Evolutionary conservation across 2,888 invertebrate species (phyloP), one percentile per base, ranked within the genome.

Genomic region (Anarsia innoxiella): DNA sequence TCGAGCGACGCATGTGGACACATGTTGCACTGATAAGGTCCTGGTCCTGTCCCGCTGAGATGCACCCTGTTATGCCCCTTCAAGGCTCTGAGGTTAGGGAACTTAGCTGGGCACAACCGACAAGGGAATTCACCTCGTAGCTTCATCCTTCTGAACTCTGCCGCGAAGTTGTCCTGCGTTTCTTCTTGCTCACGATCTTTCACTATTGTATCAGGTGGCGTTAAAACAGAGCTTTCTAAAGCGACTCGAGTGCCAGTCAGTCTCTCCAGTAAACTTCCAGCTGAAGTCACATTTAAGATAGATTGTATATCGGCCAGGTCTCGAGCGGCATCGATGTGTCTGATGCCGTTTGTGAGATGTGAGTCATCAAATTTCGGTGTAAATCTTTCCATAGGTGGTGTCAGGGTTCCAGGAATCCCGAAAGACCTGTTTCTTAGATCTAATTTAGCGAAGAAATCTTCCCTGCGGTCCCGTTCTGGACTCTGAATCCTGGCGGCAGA

Each of bases 31-130:
- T 93, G 90, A 71, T 95, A 97, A 1, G 95, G 94, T 1, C 93
- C 92, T 0, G 90, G 88, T 0, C 89, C 90, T 1, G 90, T 91
- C 0, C 92, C 90, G 40, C 91, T 91, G 47, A 95, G 86, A 68
- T 96, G 96, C 1, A 92, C 91, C 36, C 95, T 88, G 63, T 95
- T 95, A 71, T 96, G 96, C 0, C 96, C 95, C 70, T 97, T 97
- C 13, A 97, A 80, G 1, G 96, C 95, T 33, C 96, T 88, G 23
- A 96, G 82, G 63, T 96, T 97, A 1, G 95, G 94, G 64, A 96
- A 96, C 15, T 94, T 90, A 0, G 93, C 91, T 0, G 90, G 88
- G 70, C 97, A 97, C n/a, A 96, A 83, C 42, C 95, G 88, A 67
- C 97, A 97, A 0, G 95, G 94, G 59, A 95, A 96, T 61, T 95